Evolutionary conservation across 2,888 invertebrate species (phyloP).

Genomic region (Ochlodes sylvanus): DNA sequence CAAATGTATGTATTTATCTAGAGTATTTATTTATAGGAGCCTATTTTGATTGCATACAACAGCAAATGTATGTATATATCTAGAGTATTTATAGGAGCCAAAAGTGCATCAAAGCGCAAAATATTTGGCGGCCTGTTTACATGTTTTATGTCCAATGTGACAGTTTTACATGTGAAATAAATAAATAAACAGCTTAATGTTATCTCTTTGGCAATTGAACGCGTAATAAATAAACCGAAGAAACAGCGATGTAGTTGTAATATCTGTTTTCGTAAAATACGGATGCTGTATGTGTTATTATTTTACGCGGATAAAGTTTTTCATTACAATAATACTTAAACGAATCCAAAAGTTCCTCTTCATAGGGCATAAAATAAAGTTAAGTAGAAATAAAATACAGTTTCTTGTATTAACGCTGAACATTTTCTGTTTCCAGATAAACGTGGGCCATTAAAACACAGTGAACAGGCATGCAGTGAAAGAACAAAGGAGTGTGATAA

Average conservation of each 20-base stretch:
- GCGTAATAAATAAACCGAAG: conserved; percentile 19
- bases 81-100: conserved; percentile 4
- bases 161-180: conserved; percentile 11
- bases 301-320: too few relatives aligned
- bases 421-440: conserved; percentile 35
- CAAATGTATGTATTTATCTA: neutral
- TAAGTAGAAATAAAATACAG: neutral
- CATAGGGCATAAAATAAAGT: too few relatives aligned
- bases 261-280: neutral
- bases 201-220: conserved; percentile 21
- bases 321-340: too few relatives aligned
- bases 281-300: neutral
- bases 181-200: conserved; percentile 20
- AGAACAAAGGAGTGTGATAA: conserved; percentile 39
- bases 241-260: neutral
- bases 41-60: too few relatives aligned
- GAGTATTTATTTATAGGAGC: neutral
- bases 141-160: conserved; percentile 2
- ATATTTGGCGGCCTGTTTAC: neutral
- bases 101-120: conserved; percentile 18
- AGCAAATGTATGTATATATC: neutral
- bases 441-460: conserved; percentile 30
- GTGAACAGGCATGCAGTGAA: conserved; percentile 37
- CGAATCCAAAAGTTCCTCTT: too few relatives aligned
- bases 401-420: conserved; percentile 12